A percentile compares a stretch with the other conserved stretches of the same genome.
These are phyloP conservation scores for Haemorhous mexicanus DNA, from an alignment of 2,113 vertebrate species.

Conservation along the genomic window DNA sequence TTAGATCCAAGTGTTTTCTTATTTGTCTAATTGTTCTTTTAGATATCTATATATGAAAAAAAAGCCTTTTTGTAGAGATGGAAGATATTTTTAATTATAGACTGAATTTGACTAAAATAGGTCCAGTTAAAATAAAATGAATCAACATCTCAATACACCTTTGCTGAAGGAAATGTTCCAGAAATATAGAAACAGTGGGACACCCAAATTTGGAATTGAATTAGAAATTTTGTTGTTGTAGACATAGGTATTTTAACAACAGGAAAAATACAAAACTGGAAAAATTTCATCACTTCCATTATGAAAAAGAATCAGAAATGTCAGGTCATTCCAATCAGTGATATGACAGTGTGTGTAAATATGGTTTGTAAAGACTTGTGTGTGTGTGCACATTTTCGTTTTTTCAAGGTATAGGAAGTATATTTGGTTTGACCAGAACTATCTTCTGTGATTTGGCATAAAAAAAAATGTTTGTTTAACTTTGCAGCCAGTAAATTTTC, in stretches of 20 bases:
- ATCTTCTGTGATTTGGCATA: not conserved
- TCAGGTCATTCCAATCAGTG: not conserved
- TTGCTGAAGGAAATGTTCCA: not conserved
- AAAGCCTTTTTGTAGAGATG: not conserved
- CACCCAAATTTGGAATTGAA: not conserved
- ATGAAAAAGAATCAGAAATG: not conserved
- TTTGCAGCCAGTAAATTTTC: not conserved
- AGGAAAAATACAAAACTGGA: not conserved
- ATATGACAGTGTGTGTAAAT: not conserved
- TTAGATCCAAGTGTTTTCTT: not conserved
- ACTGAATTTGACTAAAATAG: not conserved
- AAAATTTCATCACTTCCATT: not conserved
- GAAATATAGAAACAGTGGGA: not conserved
- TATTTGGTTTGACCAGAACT: not conserved
- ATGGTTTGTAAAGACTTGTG: not conserved
- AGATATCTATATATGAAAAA: not conserved
- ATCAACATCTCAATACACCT: not conserved
- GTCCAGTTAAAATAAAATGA: not conserved
- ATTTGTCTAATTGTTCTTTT: not conserved
- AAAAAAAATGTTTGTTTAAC: not conserved
- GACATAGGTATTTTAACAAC: not conserved
- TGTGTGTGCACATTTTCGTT: not conserved
- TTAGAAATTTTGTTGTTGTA: not conserved
- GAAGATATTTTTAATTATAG: not conserved
- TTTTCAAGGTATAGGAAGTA: not conserved